Evolutionary conservation across 2,888 invertebrate genomes (phyloP), one percentile per base, ranked within the genome.

Genomic region (Pogonocherus hispidulus): DNA sequence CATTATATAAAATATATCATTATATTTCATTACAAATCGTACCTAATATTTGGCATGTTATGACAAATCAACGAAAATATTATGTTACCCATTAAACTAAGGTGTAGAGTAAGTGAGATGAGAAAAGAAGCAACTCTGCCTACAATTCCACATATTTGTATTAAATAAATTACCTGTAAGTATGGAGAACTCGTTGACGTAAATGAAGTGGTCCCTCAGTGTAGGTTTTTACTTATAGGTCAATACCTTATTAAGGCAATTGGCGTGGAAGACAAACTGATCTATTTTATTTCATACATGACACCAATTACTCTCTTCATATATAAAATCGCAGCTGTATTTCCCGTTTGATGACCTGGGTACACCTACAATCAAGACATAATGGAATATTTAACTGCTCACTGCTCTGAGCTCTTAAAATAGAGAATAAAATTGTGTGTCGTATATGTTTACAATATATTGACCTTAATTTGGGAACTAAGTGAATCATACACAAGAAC

Each of bases 301-400:
- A 57, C 44, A 57, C 57, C 52, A 23, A 22, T 41, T 23, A 1
- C 4, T 57, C 9, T 5, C 18, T 22, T 57, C 16, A 27, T 22
- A 57, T 8, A 57, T 23, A 46, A 57, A 16, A 23, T 46, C 44
- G 14, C 46, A 23, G 27, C 46, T 14, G 23, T 19, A 57, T 16
- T 44, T 57, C 57, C 57, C 57, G 57, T 57, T 57, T 57, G 41
- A 46, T 57, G 57, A 57, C 57, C 57, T 57, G 44, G 41, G 14
- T 46, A 46, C 57, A 41, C 41, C 57, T 20, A 46, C 44, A 44
- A 46, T n/a, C 6, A 1, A 41, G 22, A 41, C 22, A 41, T 57
- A 46, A 57, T 46, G 27, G 57, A 16, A 16, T 16, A 57, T 41
- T 57, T 57, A 57, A 52, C 22, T 20, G 32, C 32, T 32, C n/a